These are phyloP conservation scores for Parus major DNA, from an alignment of 2,113 vertebrate genomes.

Conservation along the genomic window DNA sequence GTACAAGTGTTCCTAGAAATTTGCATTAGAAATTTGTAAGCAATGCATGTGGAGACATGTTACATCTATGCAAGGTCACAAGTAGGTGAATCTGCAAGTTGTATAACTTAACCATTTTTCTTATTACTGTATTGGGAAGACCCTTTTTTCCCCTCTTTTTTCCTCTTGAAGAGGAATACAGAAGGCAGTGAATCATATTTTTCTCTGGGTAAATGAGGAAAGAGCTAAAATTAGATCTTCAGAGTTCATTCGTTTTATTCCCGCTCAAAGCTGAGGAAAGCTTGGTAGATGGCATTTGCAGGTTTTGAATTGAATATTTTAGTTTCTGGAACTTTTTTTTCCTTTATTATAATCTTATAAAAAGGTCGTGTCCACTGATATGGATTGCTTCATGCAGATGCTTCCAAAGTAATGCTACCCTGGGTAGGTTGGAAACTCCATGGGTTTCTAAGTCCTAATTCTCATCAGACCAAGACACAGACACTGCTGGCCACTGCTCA, in stretches of 20 bases:
- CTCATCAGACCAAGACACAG: background rate
- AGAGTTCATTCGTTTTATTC: background rate
- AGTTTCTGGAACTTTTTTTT: background rate
- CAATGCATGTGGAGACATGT: background rate
- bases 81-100: background rate
- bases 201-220: background rate
- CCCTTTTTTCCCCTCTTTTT: accelerated
- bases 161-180: background rate
- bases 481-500: background rate
- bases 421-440: background rate
- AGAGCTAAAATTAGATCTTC: background rate
- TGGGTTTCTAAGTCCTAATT: background rate
- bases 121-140: background rate
- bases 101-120: background rate
- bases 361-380: background rate
- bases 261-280: background rate
- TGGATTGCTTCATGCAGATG: background rate
- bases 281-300: background rate
- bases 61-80: background rate
- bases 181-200: background rate
- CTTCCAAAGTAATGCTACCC: background rate
- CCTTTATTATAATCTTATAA: background rate
- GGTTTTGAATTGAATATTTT: background rate
- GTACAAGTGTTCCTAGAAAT: background rate
- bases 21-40: background rate